Evolutionary conservation across 2,888 invertebrate species (phyloP), one percentile per base, ranked within the genome.

Genomic region (Nysson spinosus): DNA sequence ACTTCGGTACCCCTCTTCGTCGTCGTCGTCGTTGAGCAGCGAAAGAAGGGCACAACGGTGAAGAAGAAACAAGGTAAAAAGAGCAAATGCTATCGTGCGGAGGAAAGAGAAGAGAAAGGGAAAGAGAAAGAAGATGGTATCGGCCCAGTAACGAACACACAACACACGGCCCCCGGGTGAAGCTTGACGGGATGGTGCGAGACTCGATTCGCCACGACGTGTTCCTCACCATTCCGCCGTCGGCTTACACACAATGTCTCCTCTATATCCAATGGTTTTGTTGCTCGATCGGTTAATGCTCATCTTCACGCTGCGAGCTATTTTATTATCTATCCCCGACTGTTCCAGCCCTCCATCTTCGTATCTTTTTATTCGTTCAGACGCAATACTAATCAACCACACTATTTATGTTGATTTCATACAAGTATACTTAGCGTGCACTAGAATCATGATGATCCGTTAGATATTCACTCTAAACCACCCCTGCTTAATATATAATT

Each of bases 141-240:
- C 73, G 68, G 68, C 37, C 54, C 68, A 66, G 75, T 72, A 75
- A 75, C 73, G 75, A 75, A 72, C 69, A 54, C 61, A 63, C 75
- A 75, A 64, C 64, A 58, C 75, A 64, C 51, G 43, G 69, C 57
- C 56, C 62, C 69, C 74, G 70, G 62, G 73, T 57, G 67, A 60
- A 60, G 42, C 62, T 60, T 65, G 61, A 67, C 75, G 72, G 76
- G 77, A 76, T 76, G 77, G 69, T 73, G 77, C 76, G 77, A 75
- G 76, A 58, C 47, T 57, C 72, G 72, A 72, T 68, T 61, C 75
- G 75, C 73, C 62, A 55, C 72, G 50, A 71, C 58, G 68, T 67
- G 62, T 62, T 61, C 52, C 73, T 64, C 63, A 9, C 44, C 58
- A 55, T 64, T 51, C 54, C 35, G 49, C 54, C 52, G 42, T 37